phyloP scores from a whole-genome alignment of 2,888 invertebrate species.

The Limnephilus rhombicus region DNA sequence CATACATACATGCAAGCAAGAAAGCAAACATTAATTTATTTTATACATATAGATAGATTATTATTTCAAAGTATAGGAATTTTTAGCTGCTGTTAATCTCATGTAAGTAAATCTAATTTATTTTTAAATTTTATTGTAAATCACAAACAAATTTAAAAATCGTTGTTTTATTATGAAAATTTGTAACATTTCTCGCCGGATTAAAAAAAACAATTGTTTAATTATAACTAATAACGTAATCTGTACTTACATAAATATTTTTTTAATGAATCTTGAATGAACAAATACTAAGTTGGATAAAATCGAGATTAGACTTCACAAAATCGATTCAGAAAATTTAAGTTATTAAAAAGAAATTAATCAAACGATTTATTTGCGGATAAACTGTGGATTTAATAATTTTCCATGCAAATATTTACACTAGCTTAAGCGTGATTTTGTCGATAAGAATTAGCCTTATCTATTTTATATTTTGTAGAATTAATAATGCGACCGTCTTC shows the following conservation, averaged over 20 bases:
- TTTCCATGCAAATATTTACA: neutral
- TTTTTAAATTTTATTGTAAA: too few species aligned
- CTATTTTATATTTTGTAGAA: neutral
- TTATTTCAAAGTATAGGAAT: too few species aligned
- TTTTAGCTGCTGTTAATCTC: too few species aligned
- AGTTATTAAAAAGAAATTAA: neutral
- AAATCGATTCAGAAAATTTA: neutral
- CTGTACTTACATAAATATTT: neutral
- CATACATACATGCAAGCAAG: too few species aligned
- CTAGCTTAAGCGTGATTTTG: constrained; percentile 10
- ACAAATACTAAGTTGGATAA: neutral
- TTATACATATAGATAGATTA: too few species aligned
- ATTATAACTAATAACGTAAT: neutral
- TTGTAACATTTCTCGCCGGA: too few species aligned
- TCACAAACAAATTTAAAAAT: too few species aligned
- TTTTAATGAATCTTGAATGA: neutral
- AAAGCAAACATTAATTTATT: too few species aligned
- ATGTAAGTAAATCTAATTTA: too few species aligned
- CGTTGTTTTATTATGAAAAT: too few species aligned
- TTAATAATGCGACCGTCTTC: neutral
- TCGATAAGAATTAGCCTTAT: constrained; percentile 10
- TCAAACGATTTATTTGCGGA: neutral
- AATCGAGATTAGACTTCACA: neutral
- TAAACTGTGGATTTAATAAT: neutral
- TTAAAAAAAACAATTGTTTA: neutral